Evolutionary conservation across 2,113 vertebrate genomes (phyloP).

Genomic region (Chroicocephalus ridibundus): DNA sequence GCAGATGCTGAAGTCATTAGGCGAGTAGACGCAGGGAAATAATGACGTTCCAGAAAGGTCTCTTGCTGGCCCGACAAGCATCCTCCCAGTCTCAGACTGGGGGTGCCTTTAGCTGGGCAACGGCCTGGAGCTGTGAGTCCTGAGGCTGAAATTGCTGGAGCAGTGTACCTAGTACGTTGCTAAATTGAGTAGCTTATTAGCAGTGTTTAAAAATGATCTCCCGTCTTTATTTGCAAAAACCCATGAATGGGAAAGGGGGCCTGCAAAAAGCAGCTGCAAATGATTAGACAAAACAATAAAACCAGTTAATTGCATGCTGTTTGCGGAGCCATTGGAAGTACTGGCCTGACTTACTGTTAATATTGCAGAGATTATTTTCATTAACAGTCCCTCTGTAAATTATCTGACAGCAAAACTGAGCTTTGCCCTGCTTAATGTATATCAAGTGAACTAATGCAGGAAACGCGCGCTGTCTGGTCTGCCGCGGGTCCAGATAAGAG

Average conservation of each 20-base stretch:
- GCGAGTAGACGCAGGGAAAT: neutral
- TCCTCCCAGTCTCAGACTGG: neutral
- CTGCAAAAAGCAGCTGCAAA: neutral
- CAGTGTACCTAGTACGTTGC: neutral
- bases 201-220: neutral
- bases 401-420: neutral
- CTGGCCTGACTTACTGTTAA: neutral
- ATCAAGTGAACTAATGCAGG: neutral
- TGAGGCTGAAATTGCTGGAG: neutral
- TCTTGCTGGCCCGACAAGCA: neutral
- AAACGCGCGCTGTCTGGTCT: neutral
- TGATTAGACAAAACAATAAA: neutral
- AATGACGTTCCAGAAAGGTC: neutral
- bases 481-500: neutral
- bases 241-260: neutral
- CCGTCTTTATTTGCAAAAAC: neutral
- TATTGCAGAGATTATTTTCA: neutral
- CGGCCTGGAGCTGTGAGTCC: neutral
- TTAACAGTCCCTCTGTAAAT: neutral
- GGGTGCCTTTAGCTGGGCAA: neutral
- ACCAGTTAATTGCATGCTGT: neutral
- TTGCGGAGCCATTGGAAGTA: neutral
- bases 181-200: neutral
- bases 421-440: neutral
- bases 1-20: neutral